These are phyloP conservation scores for Paedocypris sp. DNA, from an alignment of 2,113 vertebrate genomes.

Conservation along the genomic window DNA sequence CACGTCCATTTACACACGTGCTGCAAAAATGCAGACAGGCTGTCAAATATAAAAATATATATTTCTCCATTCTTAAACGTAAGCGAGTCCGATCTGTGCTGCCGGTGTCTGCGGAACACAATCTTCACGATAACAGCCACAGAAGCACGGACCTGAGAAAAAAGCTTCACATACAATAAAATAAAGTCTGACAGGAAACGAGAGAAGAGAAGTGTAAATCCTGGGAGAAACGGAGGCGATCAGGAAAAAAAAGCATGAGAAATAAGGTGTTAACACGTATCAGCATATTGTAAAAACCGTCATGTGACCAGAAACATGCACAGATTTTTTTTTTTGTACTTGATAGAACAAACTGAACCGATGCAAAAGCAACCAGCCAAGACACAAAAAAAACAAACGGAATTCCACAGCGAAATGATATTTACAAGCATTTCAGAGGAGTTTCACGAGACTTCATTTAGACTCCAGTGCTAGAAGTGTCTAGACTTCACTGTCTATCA, in stretches of 20 bases:
- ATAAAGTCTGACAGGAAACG: neutral
- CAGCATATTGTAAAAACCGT: slow-evolving; percentile 19
- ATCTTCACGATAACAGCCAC: slow-evolving; percentile 21
- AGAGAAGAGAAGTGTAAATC: neutral
- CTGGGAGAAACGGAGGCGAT: neutral
- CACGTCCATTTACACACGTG: slow-evolving; percentile 20
- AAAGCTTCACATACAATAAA: slow-evolving; percentile 21
- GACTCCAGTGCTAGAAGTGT: slow-evolving; percentile 21
- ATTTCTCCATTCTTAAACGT: slow-evolving; percentile 52
- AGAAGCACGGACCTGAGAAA: slow-evolving; percentile 25
- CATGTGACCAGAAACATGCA: slow-evolving; percentile 22
- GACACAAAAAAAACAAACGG: slow-evolving; percentile 8
- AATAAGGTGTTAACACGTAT: slow-evolving; percentile 2
- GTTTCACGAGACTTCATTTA: neutral
- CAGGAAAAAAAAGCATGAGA: neutral
- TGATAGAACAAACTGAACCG: slow-evolving; percentile 4
- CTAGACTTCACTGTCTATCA: too few relatives aligned
- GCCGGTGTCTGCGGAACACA: neutral
- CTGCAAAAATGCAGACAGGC: slow-evolving; percentile 47
- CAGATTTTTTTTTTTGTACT: neutral
- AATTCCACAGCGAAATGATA: slow-evolving; percentile 2
- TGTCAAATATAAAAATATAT: slow-evolving; percentile 64
- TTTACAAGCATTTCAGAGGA: neutral
- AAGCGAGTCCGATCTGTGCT: neutral
- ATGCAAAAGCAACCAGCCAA: neutral